Conservation (phyloP, 2,888 invertebrate species). For the Apamea monoglypha region DNA sequence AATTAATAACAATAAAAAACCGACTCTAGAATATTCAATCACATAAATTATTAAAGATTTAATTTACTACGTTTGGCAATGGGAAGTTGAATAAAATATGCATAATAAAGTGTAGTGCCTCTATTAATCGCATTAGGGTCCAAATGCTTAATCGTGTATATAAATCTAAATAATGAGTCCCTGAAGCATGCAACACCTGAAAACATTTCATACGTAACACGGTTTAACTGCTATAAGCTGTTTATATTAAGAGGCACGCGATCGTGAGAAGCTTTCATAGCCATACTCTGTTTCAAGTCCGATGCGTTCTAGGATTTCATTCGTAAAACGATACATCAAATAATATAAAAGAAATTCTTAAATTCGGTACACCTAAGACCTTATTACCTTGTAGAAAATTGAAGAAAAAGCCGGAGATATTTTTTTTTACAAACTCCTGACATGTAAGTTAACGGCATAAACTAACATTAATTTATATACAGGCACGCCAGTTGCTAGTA, state of each 20-base stretch:
- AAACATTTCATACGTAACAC: slow-evolving; percentile 64
- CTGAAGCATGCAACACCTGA: slow-evolving; percentile 66
- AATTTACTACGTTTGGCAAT: slow-evolving; percentile 45
- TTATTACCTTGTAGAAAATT: background rate
- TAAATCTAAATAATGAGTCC: slow-evolving; percentile 70
- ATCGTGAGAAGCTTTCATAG: slow-evolving; percentile 39
- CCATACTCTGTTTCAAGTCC: background rate
- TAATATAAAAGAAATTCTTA: background rate
- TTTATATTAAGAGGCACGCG: slow-evolving; percentile 64
- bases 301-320: background rate
- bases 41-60: slow-evolving; percentile 46
- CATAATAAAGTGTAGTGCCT: slow-evolving; percentile 52
- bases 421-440: too few relatives aligned
- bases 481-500: too few relatives aligned
- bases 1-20: slow-evolving; percentile 37
- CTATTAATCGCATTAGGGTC: slow-evolving; percentile 62
- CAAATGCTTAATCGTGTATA: slow-evolving; percentile 66
- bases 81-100: slow-evolving; percentile 49
- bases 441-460: background rate
- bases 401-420: background rate
- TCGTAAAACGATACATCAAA: background rate
- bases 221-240: slow-evolving; percentile 59
- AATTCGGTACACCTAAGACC: background rate
- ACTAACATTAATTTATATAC: background rate
- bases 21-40: slow-evolving; percentile 36